phyloP scores from a whole-genome alignment of 2,113 vertebrate species.

The Oryzias javanicus region DNA sequence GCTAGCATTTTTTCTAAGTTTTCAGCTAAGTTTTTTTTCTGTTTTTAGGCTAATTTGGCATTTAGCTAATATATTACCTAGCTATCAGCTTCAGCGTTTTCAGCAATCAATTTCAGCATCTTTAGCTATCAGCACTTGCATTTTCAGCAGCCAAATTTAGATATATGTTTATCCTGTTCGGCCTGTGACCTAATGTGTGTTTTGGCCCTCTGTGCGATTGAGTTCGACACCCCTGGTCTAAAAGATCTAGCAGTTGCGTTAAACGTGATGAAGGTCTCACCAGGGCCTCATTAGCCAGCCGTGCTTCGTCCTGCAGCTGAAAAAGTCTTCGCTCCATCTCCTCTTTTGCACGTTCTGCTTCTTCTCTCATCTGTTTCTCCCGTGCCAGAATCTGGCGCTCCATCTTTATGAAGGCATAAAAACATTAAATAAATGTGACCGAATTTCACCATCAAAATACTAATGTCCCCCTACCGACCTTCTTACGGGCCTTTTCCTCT shows the following conservation, averaged over 20 bases:
- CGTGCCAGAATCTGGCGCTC: slow-evolving; percentile 88
- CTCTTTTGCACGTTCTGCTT: slow-evolving; percentile 87
- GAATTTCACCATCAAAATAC: neutral
- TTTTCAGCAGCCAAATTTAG: no score
- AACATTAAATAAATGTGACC: neutral
- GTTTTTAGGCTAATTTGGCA: no score
- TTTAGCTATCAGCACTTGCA: no score
- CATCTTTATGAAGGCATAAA: slow-evolving; percentile 69
- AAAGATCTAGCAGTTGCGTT: neutral
- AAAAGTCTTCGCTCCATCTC: slow-evolving; percentile 88
- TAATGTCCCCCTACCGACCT: slow-evolving; percentile 69
- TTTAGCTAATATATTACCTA: no score
- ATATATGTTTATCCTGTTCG: no score
- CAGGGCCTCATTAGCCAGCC: slow-evolving; percentile 87
- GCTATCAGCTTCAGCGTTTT: no score
- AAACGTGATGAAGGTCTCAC: slow-evolving; percentile 65
- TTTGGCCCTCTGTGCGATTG: no score
- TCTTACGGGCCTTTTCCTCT: slow-evolving; percentile 90
- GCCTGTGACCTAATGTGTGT: no score
- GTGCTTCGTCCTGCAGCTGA: slow-evolving; percentile 89
- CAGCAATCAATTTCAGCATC: no score
- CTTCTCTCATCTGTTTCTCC: slow-evolving; percentile 91
- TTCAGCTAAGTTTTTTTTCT: no score
- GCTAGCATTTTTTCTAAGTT: no score
- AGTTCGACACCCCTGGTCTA: no score